Conservation (phyloP, 2,888 invertebrate genomes). For the Trichacis sp. region DNA sequence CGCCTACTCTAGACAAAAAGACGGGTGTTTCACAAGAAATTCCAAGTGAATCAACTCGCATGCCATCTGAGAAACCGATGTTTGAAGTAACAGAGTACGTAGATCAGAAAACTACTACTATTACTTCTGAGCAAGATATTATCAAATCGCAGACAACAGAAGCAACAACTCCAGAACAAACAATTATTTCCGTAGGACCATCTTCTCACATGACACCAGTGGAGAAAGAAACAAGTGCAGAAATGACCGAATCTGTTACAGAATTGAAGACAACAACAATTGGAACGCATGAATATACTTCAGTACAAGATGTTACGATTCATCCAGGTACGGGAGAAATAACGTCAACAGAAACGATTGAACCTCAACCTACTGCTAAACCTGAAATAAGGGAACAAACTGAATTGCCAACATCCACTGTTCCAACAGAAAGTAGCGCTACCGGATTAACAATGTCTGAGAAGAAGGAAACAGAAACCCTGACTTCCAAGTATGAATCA, state of each 20-base stretch:
- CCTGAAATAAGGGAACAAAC: constrained; percentile 11
- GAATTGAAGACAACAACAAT: constrained; percentile 33
- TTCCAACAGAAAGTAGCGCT: constrained; percentile 25
- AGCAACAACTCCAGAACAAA: constrained; percentile 30
- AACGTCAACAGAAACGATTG: constrained; percentile 17
- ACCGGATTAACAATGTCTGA: constrained; percentile 13
- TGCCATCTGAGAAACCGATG: constrained; percentile 20
- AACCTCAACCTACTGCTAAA: constrained; percentile 14
- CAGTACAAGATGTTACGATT: constrained; percentile 39
- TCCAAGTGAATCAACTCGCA: constrained; percentile 7
- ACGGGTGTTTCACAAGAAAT: constrained; percentile 7
- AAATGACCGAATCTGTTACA: constrained; percentile 21
- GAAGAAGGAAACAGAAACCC: constrained; percentile 30
- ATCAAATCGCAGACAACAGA: constrained; percentile 21
- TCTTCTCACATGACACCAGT: constrained; percentile 11
- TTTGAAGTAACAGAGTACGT: constrained; percentile 28
- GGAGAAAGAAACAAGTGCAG: constrained; percentile 18
- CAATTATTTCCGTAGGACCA: constrained; percentile 17
- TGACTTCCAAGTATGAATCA: constrained; percentile 14
- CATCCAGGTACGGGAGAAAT: constrained; percentile 14
- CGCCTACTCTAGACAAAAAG: not conserved
- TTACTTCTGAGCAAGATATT: constrained; percentile 3
- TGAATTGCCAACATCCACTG: constrained; percentile 19
- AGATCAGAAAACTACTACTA: constrained; percentile 19
- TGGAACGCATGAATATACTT: constrained; percentile 38